Evolutionary conservation across 2,888 invertebrate genomes (phyloP).

Genomic region (Nycteola revayana): DNA sequence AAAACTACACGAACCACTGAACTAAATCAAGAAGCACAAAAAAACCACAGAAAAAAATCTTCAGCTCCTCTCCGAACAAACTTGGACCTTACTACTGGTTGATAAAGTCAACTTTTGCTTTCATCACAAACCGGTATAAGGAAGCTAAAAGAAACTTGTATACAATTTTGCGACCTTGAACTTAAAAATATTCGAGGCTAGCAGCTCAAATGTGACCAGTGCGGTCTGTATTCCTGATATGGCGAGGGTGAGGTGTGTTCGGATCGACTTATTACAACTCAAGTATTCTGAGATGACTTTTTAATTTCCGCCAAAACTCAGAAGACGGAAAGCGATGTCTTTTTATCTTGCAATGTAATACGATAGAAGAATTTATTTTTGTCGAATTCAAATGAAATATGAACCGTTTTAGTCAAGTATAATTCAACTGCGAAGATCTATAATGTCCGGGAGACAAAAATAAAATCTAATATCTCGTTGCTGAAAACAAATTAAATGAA

Average conservation of each 20-base stretch:
- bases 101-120: slow-evolving; percentile 21
- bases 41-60: slow-evolving; percentile 33
- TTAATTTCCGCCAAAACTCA: too few species aligned
- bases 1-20: slow-evolving; percentile 39
- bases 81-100: slow-evolving; percentile 12
- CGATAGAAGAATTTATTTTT: too few species aligned
- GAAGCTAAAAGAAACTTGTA: slow-evolving; percentile 60
- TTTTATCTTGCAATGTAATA: too few species aligned
- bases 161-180: slow-evolving; percentile 67
- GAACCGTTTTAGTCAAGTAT: not conserved
- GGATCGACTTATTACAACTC: too few species aligned
- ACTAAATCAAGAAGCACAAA: slow-evolving; percentile 37
- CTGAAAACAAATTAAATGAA: too few species aligned
- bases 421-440: slow-evolving; percentile 1
- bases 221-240: slow-evolving; percentile 48
- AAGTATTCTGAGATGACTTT: too few species aligned
- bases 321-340: too few species aligned
- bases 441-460: too few species aligned
- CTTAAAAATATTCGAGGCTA: slow-evolving; percentile 58
- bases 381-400: too few species aligned
- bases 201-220: slow-evolving; percentile 44
- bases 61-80: slow-evolving; percentile 19
- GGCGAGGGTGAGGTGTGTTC: slow-evolving; percentile 36
- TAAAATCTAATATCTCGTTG: too few species aligned
- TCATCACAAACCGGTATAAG: slow-evolving; percentile 45